Percentiles rank a stretch among this genome's conserved stretches.
Conservation (phyloP, 2,113 vertebrate species). For the Ctenomys sociabilis region DNA sequence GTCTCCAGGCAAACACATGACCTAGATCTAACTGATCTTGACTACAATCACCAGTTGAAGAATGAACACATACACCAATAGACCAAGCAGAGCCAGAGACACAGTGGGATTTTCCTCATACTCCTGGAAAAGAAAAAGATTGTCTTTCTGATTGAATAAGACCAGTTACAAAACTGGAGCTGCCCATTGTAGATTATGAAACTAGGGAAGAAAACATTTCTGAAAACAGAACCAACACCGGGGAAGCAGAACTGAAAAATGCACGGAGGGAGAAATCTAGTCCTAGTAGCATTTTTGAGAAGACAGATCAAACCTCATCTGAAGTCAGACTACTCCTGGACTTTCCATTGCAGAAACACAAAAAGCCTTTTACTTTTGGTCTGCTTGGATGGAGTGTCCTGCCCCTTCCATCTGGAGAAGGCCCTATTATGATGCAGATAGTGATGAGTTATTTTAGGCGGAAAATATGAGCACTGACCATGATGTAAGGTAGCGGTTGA, state of each 20-base stretch:
- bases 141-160: neutral
- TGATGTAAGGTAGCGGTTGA: neutral
- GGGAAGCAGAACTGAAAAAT: neutral
- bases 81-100: neutral
- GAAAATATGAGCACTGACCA: neutral
- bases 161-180: neutral
- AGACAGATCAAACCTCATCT: neutral
- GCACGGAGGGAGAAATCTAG: neutral
- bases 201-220: neutral
- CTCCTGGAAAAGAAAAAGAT: neutral
- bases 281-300: neutral
- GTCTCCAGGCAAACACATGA: neutral
- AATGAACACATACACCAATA: neutral
- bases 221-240: slow-evolving; percentile 20
- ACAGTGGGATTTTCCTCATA: neutral
- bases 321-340: neutral
- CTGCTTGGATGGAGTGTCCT: slow-evolving; percentile 8
- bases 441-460: slow-evolving; percentile 47
- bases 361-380: neutral
- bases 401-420: slow-evolving; percentile 24
- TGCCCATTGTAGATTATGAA: neutral
- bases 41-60: neutral
- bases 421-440: neutral
- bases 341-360: neutral
- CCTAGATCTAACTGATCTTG: neutral